A percentile compares a stretch with the other conserved stretches of the same genome.
Conservation (phyloP, 1,140 invertebrate species). For the Penaeus japonicus region DNA sequence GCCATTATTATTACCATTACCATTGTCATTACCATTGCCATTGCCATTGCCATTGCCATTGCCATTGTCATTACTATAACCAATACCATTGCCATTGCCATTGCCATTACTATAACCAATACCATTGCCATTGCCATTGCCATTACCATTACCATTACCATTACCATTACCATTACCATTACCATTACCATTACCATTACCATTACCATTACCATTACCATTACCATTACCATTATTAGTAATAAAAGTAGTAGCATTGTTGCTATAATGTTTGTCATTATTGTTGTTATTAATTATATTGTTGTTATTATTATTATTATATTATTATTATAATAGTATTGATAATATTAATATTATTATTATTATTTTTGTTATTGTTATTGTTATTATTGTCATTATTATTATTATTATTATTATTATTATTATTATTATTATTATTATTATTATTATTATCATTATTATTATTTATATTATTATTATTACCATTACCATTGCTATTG, state of each 20-base stretch:
- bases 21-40: no score
- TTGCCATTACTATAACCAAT: no score
- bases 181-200: not conserved
- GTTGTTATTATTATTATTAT: not conserved
- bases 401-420: not conserved
- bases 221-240: not conserved
- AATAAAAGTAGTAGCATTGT: not conserved
- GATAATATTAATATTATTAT: not conserved
- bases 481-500: slow-evolving; percentile 20
- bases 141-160: not conserved
- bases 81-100: no score
- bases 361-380: not conserved
- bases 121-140: not conserved
- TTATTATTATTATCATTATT: not conserved
- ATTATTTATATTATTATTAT: not conserved
- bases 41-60: no score
- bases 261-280: not conserved
- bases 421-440: slow-evolving; percentile 2
- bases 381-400: not conserved
- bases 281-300: not conserved
- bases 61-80: no score
- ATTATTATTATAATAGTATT: not conserved
- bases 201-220: not conserved
- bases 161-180: not conserved
- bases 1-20: not conserved